Percentiles rank a stretch among this genome's conserved stretches.
phyloP scores from a whole-genome alignment of 2,888 invertebrate species.

The Poecilobothrus nobilitatus region DNA sequence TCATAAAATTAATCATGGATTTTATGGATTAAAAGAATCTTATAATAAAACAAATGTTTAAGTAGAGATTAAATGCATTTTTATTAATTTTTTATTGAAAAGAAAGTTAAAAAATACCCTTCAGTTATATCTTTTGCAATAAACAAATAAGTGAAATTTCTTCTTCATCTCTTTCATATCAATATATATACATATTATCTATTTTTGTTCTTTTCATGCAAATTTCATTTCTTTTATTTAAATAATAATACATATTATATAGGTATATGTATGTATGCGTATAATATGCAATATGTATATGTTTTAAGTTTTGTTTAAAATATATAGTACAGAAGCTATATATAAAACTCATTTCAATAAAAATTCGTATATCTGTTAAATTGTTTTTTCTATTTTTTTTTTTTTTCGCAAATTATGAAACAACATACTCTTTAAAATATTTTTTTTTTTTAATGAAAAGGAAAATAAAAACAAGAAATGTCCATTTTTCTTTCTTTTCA shows the following conservation, averaged over 20 bases:
- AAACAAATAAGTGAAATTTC: not conserved
- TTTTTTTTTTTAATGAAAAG: not conserved
- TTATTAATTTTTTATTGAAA: too few species aligned
- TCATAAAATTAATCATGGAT: too few species aligned
- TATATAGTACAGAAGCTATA: not conserved
- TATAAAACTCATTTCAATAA: not conserved
- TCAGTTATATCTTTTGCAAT: not conserved
- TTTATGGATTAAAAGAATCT: too few species aligned
- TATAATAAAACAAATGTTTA: too few species aligned
- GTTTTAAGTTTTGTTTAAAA: not conserved
- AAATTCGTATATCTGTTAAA: not conserved
- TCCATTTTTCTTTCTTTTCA: conserved; percentile 1
- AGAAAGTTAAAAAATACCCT: not conserved
- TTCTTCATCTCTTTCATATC: not conserved
- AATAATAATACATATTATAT: too few species aligned
- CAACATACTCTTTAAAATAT: not conserved
- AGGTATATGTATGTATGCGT: too few species aligned
- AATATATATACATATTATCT: not conserved
- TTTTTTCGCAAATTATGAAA: not conserved
- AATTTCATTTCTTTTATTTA: not conserved
- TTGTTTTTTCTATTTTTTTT: not conserved
- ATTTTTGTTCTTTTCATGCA: not conserved
- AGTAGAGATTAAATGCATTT: too few species aligned
- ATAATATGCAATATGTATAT: too few species aligned
- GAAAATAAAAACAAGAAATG: not conserved